Evolutionary conservation across 2,113 vertebrate species (phyloP).

Genomic region (Anthoscopus minutus): DNA sequence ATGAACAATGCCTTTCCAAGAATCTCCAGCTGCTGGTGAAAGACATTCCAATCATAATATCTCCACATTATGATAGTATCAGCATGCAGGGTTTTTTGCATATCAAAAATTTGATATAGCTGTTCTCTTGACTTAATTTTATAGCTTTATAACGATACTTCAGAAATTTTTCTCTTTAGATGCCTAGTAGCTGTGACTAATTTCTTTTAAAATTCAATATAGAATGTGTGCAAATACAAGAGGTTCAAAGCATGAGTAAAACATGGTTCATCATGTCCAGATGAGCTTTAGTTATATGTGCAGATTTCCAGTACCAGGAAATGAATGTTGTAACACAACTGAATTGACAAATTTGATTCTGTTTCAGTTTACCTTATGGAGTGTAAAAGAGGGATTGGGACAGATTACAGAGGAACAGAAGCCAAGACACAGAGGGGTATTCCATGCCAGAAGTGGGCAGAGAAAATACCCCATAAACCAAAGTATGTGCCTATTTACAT

Average conservation of each 20-base stretch:
- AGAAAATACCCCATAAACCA: constrained; percentile 74
- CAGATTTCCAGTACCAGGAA: neutral
- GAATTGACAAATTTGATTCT: neutral
- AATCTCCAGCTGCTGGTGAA: neutral
- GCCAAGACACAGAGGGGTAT: constrained; percentile 68
- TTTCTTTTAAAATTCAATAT: neutral
- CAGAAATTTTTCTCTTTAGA: neutral
- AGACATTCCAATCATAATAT: neutral
- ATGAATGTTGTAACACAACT: neutral
- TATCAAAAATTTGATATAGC: neutral
- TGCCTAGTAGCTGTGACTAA: neutral
- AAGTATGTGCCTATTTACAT: constrained; percentile 68
- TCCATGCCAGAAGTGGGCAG: constrained; percentile 79
- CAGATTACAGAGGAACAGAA: constrained; percentile 83
- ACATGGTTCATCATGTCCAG: neutral
- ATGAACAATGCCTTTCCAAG: neutral
- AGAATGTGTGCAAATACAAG: neutral
- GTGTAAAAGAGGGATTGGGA: constrained; percentile 76
- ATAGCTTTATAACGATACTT: neutral
- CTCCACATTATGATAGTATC: neutral
- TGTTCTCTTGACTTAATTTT: neutral
- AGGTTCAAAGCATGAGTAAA: neutral
- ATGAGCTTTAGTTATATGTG: neutral
- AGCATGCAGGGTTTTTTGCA: neutral
- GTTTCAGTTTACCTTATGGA: constrained; percentile 78